These are phyloP conservation scores for Cotesia chilonis DNA, from an alignment of 1,140 invertebrate species.

Conservation along the genomic window DNA sequence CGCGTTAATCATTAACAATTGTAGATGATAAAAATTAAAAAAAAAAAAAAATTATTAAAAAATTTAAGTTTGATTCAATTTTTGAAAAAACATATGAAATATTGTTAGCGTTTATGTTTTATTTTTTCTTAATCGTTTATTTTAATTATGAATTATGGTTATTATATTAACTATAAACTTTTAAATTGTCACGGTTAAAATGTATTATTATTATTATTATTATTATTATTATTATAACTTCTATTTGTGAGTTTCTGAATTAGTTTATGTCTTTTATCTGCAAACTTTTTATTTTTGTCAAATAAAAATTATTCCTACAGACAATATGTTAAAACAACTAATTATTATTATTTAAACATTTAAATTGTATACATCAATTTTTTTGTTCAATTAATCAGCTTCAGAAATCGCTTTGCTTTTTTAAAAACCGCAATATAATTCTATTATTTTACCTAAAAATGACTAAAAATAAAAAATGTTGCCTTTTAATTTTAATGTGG, in stretches of 20 bases:
- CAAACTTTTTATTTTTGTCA: too few relatives aligned
- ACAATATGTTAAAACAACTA: constrained; percentile 37
- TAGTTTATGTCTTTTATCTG: too few relatives aligned
- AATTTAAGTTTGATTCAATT: constrained; percentile 61
- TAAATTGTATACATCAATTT: constrained; percentile 37
- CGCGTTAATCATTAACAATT: constrained; percentile 42
- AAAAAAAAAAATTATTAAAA: constrained; percentile 56
- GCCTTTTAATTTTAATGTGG: constrained; percentile 38
- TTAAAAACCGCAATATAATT: constrained; percentile 54
- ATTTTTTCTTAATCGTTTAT: constrained; percentile 39
- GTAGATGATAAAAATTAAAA: constrained; percentile 56
- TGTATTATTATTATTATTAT: too few relatives aligned
- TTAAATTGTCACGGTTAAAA: too few relatives aligned
- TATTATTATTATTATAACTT: too few relatives aligned
- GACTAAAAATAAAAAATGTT: constrained; percentile 53
- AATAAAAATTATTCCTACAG: neutral
- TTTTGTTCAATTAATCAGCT: constrained; percentile 61
- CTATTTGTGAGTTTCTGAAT: too few relatives aligned
- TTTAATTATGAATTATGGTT: constrained; percentile 44
- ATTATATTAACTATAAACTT: constrained; percentile 59
- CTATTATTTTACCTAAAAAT: constrained; percentile 38
- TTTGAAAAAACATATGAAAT: constrained; percentile 30
- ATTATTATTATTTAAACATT: constrained; percentile 68
- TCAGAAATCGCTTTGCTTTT: constrained; percentile 62
- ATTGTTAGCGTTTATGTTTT: constrained; percentile 20